A percentile compares a stretch with the other conserved stretches of the same genome.
Evolutionary conservation across 1,140 invertebrate species (phyloP).

Genomic region (Drosophila lacteicornis): DNA sequence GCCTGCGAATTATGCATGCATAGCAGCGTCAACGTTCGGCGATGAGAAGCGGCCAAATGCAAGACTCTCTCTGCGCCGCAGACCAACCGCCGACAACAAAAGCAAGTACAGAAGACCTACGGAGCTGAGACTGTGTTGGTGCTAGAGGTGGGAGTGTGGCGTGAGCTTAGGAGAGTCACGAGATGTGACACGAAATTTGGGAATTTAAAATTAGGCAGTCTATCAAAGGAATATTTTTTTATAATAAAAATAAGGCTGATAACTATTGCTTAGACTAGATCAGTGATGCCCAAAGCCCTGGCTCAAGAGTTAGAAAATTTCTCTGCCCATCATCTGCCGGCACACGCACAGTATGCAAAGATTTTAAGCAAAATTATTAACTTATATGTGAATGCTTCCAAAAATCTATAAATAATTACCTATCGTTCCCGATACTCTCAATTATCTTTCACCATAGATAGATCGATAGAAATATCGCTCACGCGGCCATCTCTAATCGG

Average conservation of each 20-base stretch:
- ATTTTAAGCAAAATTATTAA: no score
- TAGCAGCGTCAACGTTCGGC: constrained; percentile 76
- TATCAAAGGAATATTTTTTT: background rate
- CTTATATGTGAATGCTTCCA: no score
- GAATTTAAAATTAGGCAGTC: background rate
- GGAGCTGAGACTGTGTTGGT: constrained; percentile 20
- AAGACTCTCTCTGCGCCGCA: constrained; percentile 52
- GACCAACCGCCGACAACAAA: constrained; percentile 81
- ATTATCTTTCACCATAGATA: no score
- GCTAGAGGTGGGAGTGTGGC: background rate
- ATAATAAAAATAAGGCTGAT: no score
- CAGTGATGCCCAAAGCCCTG: no score
- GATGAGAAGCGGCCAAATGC: constrained; percentile 51
- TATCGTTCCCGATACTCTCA: no score
- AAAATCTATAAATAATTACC: no score
- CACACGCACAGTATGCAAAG: no score
- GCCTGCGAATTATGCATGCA: constrained; percentile 83
- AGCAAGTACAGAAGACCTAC: constrained; percentile 44
- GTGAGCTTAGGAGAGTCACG: background rate
- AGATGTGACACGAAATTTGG: background rate
- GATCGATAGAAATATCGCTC: background rate
- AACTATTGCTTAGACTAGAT: no score
- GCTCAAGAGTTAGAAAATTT: no score
- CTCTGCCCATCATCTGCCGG: no score
- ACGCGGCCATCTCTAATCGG: background rate